Base-by-base conservation (phyloP, 2,888 invertebrate genomes). In the Orchesella flavescens region DNA sequence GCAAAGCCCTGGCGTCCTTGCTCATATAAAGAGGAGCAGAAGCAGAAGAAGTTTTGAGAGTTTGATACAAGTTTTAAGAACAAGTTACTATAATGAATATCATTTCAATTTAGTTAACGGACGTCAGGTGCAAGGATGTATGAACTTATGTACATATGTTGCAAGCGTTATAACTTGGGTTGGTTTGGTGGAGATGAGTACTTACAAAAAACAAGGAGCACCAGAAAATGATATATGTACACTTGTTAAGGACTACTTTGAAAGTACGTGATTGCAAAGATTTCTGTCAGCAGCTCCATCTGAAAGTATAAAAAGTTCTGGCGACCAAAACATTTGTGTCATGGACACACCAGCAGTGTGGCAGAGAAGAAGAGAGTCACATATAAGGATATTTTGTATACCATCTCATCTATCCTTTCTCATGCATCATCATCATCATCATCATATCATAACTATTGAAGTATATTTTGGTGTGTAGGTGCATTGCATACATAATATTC, bases 251-350 rank as follows among this genome's bases (percentile, higher is more conserved):
- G 43, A 34, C 77, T 77, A 69, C 43, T 7, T 34, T 4, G 3
- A 4, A 34, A 34, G 34, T 34, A 34, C 34, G 34, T 34, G 34
- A 63, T 65, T 76, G 66, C 55, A 44, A 57, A 57, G 55, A 19
- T 53, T 68, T 23, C 43, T 78, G 78, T 71, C 78, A 78, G 71
- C 77, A 78, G 43, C 63, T 78, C 61, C 71, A 69, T 78, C 63
- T 69, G 49, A 65, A 71, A 78, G 57, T 13, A 49, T 23, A 69
- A 68, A 61, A 77, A 68, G 19, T 21, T 63, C 66, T 57, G 68
- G 46, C 57, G 68, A 57, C 61, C 69, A 69, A 77, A n/a, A 63
- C 78, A 78, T 78, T 78, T 78, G 78, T 78, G 78, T 78, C 78
- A 78, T 78, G 78, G 78, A 78, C 78, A 71, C 43, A 43, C 10